Evolutionary conservation across 2,113 vertebrate species (phyloP).

Genomic region (Campylomormyrus tamandua): DNA sequence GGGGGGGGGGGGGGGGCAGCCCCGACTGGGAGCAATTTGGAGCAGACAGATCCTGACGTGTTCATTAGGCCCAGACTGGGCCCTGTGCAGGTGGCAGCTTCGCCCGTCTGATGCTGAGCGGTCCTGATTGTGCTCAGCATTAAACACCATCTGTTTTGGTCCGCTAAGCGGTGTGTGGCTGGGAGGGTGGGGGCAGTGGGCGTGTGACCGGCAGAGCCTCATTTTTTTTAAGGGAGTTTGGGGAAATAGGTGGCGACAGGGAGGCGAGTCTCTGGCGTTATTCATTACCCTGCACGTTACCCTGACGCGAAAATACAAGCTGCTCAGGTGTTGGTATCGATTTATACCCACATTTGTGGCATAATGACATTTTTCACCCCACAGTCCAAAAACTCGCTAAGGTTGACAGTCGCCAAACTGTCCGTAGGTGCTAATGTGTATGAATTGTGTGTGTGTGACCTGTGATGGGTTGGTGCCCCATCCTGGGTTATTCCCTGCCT

Average conservation of each 20-base stretch:
- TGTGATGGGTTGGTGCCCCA: neutral
- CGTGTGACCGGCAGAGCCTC: neutral
- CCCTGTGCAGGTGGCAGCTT: constrained; percentile 68
- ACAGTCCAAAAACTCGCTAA: neutral
- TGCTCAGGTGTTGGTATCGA: neutral
- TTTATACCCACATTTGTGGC: neutral
- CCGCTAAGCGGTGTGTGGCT: neutral
- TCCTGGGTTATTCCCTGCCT: neutral
- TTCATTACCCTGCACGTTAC: neutral
- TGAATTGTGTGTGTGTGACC: neutral
- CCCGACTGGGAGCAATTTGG: constrained; percentile 72
- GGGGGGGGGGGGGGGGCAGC: constrained; percentile 23
- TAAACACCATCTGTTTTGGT: constrained; percentile 63
- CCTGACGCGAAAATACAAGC: neutral
- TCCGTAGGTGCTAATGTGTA: neutral
- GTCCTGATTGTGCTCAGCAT: constrained; percentile 62
- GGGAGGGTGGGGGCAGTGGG: neutral
- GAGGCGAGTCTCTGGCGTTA: neutral
- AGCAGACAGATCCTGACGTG: constrained; percentile 65
- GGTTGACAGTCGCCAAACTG: neutral
- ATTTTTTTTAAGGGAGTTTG: neutral
- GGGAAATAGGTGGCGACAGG: neutral
- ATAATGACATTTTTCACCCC: neutral
- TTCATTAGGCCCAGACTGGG: constrained; percentile 67
- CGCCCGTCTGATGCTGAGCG: constrained; percentile 59